Conservation (phyloP, 2,888 invertebrate species). For the Rambutsinella grinnellia region DNA sequence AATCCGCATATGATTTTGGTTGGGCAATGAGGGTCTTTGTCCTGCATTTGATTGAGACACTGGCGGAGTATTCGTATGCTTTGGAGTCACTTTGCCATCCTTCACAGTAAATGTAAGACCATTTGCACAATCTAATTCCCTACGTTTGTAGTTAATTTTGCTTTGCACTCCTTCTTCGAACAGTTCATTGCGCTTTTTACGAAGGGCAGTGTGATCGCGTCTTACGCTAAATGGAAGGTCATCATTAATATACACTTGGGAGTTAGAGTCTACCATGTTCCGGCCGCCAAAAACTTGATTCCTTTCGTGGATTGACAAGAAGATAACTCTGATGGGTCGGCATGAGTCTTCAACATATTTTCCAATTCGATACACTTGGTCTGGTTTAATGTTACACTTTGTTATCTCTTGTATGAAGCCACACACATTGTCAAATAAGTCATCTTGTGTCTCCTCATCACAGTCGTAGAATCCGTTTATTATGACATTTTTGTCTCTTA, state of each 20-base stretch:
- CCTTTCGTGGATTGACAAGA: neutral
- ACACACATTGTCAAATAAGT: neutral
- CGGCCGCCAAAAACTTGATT: neutral
- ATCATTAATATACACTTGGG: neutral
- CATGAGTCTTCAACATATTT: neutral
- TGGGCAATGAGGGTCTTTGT: too few relatives aligned
- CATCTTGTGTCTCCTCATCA: neutral
- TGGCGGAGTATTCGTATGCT: too few relatives aligned
- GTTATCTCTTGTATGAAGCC: neutral
- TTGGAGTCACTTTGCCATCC: too few relatives aligned
- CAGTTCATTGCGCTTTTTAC: constrained; percentile 1
- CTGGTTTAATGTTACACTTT: neutral
- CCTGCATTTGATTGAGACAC: too few relatives aligned
- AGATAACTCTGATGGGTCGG: neutral
- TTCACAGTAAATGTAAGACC: neutral
- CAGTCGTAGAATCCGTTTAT: neutral
- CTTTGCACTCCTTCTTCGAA: neutral
- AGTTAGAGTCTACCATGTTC: too few relatives aligned
- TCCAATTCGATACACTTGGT: neutral
- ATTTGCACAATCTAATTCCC: neutral
- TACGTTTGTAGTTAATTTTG: neutral
- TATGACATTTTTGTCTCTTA: constrained; percentile 16
- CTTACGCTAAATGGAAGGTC: constrained; percentile 19
- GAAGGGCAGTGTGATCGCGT: neutral
- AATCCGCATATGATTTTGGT: too few relatives aligned